Evolutionary conservation across 1,140 invertebrate genomes (phyloP), one percentile per base, ranked within the genome.

Genomic region (Drosophila orosa): DNA sequence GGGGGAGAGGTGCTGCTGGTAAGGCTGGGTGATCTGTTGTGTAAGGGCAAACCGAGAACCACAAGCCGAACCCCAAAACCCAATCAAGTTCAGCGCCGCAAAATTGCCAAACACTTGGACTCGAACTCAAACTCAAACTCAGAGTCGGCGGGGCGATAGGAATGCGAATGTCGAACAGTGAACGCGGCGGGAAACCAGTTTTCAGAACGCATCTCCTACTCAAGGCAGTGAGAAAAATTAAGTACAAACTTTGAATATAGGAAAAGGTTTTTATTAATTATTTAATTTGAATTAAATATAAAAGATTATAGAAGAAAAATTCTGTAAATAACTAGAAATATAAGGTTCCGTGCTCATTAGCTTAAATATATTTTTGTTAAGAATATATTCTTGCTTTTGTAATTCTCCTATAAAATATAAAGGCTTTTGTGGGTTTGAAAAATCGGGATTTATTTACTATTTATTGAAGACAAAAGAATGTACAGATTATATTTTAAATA

Each of bases 81-180:
- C 44, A 22, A 17, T 45, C 72, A 75, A 66, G 73, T 75, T 66
- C 73, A 75, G 66, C 35, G 65, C n/a, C 68, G 52, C 66, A 33
- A 71, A 58, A 40, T 72, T 57, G 35, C 40, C 68, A 58, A 58
- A 72, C 65, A 68, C 29, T 52, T 24, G 55, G 39, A 72, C 52
- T 69, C 37, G 4, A 22, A 33, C 19, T 24, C 7, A 10, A 54
- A 48, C 50, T 35, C 29, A 33, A 52, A 33, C 48, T 33, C 31
- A 0, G 15, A 54, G 50, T 35, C 13, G 50, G 50, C 15, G 31
- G 31, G 37, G 39, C 68, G 42, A 74, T 39, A 72, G 42, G 65
- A 68, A 68, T 68, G 65, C 68, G 60, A 75, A 75, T 74, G 50
- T 74, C 50, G 72, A 66, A 50, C 73, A 74, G 50, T 45, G 52